Evolutionary conservation across 2,888 invertebrate species (phyloP).

Genomic region (Dynastes hyllus): DNA sequence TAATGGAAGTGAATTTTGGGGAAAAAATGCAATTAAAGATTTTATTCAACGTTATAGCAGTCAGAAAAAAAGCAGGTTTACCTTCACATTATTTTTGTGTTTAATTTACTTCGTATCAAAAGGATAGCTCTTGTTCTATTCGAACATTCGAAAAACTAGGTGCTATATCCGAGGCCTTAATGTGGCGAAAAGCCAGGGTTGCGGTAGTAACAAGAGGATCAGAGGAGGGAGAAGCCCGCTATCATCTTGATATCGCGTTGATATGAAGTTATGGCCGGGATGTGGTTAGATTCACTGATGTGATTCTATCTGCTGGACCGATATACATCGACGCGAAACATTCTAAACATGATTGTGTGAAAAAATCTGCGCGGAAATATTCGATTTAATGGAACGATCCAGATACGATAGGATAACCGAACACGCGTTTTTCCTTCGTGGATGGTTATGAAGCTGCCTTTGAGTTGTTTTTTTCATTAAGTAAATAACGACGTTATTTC

Average conservation of each 20-base stretch:
- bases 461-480: slow-evolving; percentile 10
- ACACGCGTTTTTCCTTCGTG: slow-evolving; percentile 16
- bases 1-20: too few relatives aligned
- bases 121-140: background rate
- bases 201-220: slow-evolving; percentile 52
- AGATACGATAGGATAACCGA: slow-evolving; percentile 20
- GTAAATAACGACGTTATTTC: too few relatives aligned
- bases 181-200: slow-evolving; percentile 29
- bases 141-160: slow-evolving; percentile 16
- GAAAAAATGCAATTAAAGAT: too few relatives aligned
- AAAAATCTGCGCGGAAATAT: slow-evolving; percentile 47
- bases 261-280: slow-evolving; percentile 68
- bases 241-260: slow-evolving; percentile 67
- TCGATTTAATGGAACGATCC: slow-evolving; percentile 34
- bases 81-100: background rate
- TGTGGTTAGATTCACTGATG: slow-evolving; percentile 69
- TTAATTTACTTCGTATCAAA: background rate
- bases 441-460: slow-evolving; percentile 15
- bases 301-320: slow-evolving; percentile 62
- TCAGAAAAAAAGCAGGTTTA: too few relatives aligned
- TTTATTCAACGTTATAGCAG: too few relatives aligned
- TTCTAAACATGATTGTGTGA: slow-evolving; percentile 60
- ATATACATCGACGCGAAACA: slow-evolving; percentile 61
- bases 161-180: slow-evolving; percentile 35
- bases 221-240: slow-evolving; percentile 56